phyloP scores from a whole-genome alignment of 1,140 invertebrate genomes.

The Neodiprion virginianus region DNA sequence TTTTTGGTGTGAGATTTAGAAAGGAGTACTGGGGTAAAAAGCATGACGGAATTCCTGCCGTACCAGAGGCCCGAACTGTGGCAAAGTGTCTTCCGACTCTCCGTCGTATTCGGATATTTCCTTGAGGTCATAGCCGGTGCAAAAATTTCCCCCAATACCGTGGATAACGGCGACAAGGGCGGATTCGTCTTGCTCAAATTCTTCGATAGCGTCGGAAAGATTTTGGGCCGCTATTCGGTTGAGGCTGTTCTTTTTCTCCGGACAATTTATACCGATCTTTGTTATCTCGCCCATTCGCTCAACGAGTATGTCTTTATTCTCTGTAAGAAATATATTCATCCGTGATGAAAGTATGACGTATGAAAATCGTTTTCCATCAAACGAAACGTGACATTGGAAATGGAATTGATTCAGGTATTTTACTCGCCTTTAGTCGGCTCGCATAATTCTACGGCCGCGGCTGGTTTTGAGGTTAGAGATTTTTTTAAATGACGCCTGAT shows the following conservation, averaged over 20 bases:
- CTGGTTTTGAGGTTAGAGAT: constrained; percentile 27
- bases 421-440: constrained; percentile 15
- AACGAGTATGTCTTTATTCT: constrained; percentile 58
- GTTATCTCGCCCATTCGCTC: constrained; percentile 70
- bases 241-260: constrained; percentile 81
- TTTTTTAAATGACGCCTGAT: constrained; percentile 24
- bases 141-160: constrained; percentile 90
- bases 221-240: constrained; percentile 71
- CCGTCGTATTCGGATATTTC: constrained; percentile 65
- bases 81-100: constrained; percentile 43
- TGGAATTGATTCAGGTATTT: background rate
- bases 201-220: constrained; percentile 74
- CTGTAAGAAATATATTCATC: constrained; percentile 30
- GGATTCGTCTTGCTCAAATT: constrained; percentile 79
- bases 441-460: constrained; percentile 2
- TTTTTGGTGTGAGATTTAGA: constrained; percentile 33
- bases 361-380: background rate
- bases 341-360: background rate
- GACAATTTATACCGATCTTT: constrained; percentile 86
- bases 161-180: constrained; percentile 79
- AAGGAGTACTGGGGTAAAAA: background rate
- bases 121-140: constrained; percentile 85
- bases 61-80: constrained; percentile 60
- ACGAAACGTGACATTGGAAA: constrained; percentile 11
- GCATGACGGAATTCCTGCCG: constrained; percentile 50